Evolutionary conservation across 2,888 invertebrate species (phyloP), one percentile per base, ranked within the genome.

Genomic region (Sinelater perroti): DNA sequence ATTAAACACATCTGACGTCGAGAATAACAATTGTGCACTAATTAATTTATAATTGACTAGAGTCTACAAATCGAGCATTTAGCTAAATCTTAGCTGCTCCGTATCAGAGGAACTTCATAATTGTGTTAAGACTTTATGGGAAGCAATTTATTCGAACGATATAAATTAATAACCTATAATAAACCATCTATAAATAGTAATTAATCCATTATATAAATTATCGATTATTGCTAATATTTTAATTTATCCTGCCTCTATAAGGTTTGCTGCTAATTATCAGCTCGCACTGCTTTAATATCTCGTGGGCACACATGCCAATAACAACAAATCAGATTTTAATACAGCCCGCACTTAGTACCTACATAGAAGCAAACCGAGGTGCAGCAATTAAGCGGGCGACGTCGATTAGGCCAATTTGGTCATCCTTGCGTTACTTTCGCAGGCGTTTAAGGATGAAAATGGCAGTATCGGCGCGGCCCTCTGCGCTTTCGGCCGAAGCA

Each of bases 141-240:
- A 44, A 44, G 44, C 30, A 44, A 44, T 44, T 44, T 44, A 44
- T 44, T 44, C 30, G 3, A 44, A 30, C 44, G 44, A 44, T 44
- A 44, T 44, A 44, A 44, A 44, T 44, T 44, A 44, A 44, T 44
- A 44, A 44, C 44, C 44, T 30, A 30, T 30, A 44, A 44, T 44
- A 44, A 44, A 44, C 26, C 30, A 30, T 30, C 44, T 30, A 18
- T 30, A 44, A 44, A 44, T 44, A 30, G 44, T 44, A 44, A 44
- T 44, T 44, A 44, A 44, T 44, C 30, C 44, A 44, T 44, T 44
- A 44, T 44, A 44, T 44, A 44, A 44, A 44, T 44, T 44, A 44
- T 44, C 18, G 44, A 44, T 44, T 44, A 44, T 30, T 26, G 44
- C 44, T 16, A 44, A 44, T 44, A 44, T 44, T 44, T 44, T 44